Evolutionary conservation across 2,888 invertebrate genomes (phyloP).

Genomic region (Leptopilina syphax): DNA sequence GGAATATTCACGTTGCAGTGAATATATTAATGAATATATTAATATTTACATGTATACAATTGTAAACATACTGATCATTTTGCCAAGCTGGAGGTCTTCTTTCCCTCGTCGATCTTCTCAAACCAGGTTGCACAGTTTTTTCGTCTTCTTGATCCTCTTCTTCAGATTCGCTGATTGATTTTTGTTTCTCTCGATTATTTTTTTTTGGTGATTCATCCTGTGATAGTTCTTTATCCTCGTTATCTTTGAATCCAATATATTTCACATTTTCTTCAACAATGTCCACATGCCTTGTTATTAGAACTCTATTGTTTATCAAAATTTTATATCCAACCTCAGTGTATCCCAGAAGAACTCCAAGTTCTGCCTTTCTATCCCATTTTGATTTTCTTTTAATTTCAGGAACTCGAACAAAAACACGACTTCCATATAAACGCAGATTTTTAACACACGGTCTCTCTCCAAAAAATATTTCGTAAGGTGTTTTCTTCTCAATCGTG

Average conservation of each 20-base stretch:
- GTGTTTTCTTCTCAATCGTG: slow-evolving; percentile 53
- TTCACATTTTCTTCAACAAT: slow-evolving; percentile 51
- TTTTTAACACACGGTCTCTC: slow-evolving; percentile 50
- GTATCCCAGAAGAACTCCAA: slow-evolving; percentile 53
- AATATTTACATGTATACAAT: slow-evolving; percentile 34
- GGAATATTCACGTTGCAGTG: slow-evolving; percentile 29
- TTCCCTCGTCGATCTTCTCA: background rate
- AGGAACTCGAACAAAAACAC: slow-evolving; percentile 55
- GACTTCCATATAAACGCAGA: slow-evolving; percentile 54
- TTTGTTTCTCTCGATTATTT: no score
- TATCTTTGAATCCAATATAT: slow-evolving; percentile 43
- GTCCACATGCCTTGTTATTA: no score
- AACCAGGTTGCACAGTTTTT: background rate
- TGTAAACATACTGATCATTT: slow-evolving; percentile 34
- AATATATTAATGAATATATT: no score
- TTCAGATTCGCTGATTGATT: background rate
- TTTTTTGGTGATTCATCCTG: no score
- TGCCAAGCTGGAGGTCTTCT: slow-evolving; percentile 30
- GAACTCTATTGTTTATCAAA: no score
- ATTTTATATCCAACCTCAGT: slow-evolving; percentile 49
- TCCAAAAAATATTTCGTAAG: slow-evolving; percentile 54
- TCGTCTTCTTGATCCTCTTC: background rate
- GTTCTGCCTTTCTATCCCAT: slow-evolving; percentile 47
- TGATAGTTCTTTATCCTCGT: no score
- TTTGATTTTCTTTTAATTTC: slow-evolving; percentile 47